Evolutionary conservation across 2,888 invertebrate genomes (phyloP).

Genomic region (Hecatera dysodea): DNA sequence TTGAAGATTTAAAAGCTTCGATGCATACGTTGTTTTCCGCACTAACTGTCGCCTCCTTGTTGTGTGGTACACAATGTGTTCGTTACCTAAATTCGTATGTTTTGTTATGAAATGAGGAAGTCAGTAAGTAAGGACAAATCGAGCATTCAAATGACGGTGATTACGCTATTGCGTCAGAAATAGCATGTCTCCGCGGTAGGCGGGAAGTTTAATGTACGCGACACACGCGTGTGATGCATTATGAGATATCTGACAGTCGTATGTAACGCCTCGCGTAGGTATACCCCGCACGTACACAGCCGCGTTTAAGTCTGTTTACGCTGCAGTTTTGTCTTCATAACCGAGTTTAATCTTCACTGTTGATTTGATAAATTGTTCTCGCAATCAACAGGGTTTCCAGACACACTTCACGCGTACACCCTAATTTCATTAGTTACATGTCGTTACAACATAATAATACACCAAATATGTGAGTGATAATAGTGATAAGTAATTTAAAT

Average conservation of each 20-base stretch:
- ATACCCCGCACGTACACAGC: conserved; percentile 32
- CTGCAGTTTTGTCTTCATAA: conserved; percentile 25
- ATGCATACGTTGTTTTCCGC: not conserved
- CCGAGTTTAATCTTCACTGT: conserved; percentile 8
- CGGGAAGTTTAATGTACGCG: conserved; percentile 58
- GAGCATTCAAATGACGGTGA: conserved; percentile 48
- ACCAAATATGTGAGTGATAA: conserved; percentile 82
- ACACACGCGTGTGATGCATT: conserved; percentile 42
- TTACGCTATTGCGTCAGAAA: conserved; percentile 55
- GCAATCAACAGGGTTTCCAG: conserved; percentile 70
- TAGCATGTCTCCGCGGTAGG: conserved; percentile 41
- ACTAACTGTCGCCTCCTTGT: conserved; percentile 12
- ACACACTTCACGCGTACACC: conserved; percentile 54
- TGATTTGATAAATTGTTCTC: conserved; percentile 22
- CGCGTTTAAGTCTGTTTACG: conserved; percentile 22
- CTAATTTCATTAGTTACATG: conserved; percentile 28
- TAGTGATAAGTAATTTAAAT: conserved; percentile 77
- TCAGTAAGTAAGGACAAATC: conserved; percentile 41
- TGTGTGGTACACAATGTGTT: conserved; percentile 33
- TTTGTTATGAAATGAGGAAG: conserved; percentile 38
- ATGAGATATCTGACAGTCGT: conserved; percentile 43
- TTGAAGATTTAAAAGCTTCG: conserved; percentile 32
- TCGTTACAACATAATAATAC: conserved; percentile 56
- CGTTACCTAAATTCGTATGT: conserved; percentile 31
- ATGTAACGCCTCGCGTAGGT: conserved; percentile 10